Base-by-base conservation (phyloP, 2,888 invertebrate genomes). In the Bibio marci region DNA sequence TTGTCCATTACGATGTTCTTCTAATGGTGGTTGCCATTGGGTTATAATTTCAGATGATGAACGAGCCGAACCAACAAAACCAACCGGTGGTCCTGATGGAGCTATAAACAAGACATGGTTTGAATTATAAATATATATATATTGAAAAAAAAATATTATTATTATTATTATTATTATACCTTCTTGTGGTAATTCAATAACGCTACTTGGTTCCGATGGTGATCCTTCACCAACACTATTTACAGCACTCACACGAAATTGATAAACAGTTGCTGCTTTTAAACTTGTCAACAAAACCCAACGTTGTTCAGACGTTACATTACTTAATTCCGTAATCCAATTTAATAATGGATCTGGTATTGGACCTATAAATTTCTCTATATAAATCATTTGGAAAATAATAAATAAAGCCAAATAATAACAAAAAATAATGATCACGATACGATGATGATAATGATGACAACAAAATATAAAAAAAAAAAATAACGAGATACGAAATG, bases 191-290 rank as follows among this genome's bases (percentile, higher is more conserved):
- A 98, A 67, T 50, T 83, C 81, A 39, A 98, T 74, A 38, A 83
- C 73, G 53, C 87, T 87, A 47, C 88, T 90, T 1, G 92, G 81
- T 42, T 81, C 80, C 0, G 92, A 92, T 2, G 88, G 76, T 1
- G 82, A 78, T 3, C 97, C 95, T 56, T 94, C 90, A 1, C 97
- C 97, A 2, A 95, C 92, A 37, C 82, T 80, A 62, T 98, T 98
- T 11, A 92, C 82, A 12, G 97, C 92, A 45, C 86, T 86, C n/a
- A 98, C 86, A 44, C 95, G 71, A 62, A 98, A 98, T 59, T 94
- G 91, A 61, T 97, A 98, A 1, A 86, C 81, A 1, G 90, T 82
- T 1, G 95, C 92, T 1, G 97, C 95, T 60, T 90, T 88, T 35
- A 97, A 66, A 54, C 82, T 83, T 31, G 77, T 79, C 36, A 95